These are phyloP conservation scores for Podotricha telesiphe DNA, from an alignment of 2,888 invertebrate species.

Conservation along the genomic window DNA sequence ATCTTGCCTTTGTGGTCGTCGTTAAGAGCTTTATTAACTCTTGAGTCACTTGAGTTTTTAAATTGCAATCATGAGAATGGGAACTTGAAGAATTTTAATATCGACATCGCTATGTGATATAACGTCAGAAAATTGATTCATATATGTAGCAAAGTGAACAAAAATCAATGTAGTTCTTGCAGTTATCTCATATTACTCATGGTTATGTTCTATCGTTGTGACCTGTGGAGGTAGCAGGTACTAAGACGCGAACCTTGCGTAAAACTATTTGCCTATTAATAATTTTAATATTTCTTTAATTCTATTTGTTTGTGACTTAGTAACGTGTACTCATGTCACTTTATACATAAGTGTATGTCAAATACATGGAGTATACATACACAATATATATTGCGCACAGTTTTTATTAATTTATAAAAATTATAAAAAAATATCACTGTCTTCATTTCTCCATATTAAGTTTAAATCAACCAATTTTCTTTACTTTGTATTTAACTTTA, in stretches of 20 bases:
- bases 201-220: neutral
- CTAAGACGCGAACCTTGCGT: neutral
- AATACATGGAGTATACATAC: too few species aligned
- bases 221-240: neutral
- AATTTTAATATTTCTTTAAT: too few species aligned
- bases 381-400: too few species aligned
- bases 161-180: neutral
- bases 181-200: neutral
- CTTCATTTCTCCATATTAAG: too few species aligned
- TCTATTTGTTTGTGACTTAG: too few species aligned
- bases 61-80: slow-evolving; percentile 63
- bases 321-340: too few species aligned
- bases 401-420: too few species aligned
- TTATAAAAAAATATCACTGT: too few species aligned
- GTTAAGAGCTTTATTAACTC: slow-evolving; percentile 78
- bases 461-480: too few species aligned
- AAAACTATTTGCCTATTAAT: neutral
- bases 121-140: slow-evolving; percentile 63
- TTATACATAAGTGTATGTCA: too few species aligned
- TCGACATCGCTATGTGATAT: slow-evolving; percentile 62
- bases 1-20: slow-evolving; percentile 68
- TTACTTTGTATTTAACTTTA: neutral
- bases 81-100: slow-evolving; percentile 65
- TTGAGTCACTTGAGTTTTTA: slow-evolving; percentile 62
- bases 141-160: slow-evolving; percentile 2